phyloP scores from a whole-genome alignment of 2,888 invertebrate genomes.

The Hyposoter dolosus region DNA sequence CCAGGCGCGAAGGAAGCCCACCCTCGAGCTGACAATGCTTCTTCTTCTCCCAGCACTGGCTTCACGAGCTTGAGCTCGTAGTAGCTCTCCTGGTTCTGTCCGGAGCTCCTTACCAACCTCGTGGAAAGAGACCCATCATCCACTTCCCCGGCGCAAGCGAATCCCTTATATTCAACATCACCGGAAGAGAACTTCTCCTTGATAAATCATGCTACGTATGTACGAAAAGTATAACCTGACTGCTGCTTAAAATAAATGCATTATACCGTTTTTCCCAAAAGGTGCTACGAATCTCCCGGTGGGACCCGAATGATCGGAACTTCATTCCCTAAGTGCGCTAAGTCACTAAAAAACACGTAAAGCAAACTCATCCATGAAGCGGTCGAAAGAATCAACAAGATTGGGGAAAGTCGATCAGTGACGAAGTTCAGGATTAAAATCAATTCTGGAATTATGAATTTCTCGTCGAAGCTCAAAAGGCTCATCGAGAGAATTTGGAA shows the following conservation, averaged over 20 bases:
- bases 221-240: conserved; percentile 17
- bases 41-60: conserved; percentile 47
- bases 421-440: not conserved
- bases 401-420: not conserved
- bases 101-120: conserved; percentile 72
- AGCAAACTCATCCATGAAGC: not conserved
- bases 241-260: conserved; percentile 40
- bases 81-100: conserved; percentile 46
- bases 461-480: not conserved
- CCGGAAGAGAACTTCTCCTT: conserved; percentile 72
- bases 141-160: conserved; percentile 72
- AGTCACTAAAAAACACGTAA: not conserved
- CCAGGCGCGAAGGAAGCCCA: conserved; percentile 75
- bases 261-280: not conserved
- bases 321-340: not conserved
- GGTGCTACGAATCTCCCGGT: not conserved
- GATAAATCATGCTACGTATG: conserved; percentile 48
- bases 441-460: not conserved
- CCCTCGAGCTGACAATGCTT: conserved; percentile 70
- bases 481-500: not conserved
- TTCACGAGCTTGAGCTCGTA: not conserved
- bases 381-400: no score
- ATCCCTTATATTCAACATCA: conserved; percentile 61
- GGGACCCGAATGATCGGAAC: not conserved
- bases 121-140: conserved; percentile 77